Evolutionary conservation across 2,888 invertebrate genomes (phyloP), one percentile per base, ranked within the genome.

Genomic region (Fissipunctia ypsillon): DNA sequence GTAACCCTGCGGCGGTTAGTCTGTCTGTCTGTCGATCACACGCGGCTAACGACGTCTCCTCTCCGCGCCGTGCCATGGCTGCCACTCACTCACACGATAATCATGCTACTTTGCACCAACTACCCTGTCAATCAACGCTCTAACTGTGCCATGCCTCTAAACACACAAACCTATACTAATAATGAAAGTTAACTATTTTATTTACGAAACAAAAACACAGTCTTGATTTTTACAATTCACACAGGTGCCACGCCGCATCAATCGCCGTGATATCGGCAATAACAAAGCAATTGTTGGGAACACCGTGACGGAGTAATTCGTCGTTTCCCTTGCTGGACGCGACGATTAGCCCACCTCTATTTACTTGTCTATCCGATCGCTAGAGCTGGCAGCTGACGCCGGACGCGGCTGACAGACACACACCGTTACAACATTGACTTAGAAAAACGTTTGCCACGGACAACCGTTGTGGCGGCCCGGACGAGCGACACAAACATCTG

Each of bases 281-380:
- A 93, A 94, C 95, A 95, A 95, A 93, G 94, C 95, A 93, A 95
- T 95, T 91, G 95, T 91, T 95, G 92, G 93, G 90, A 92, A 90
- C 89, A 89, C 90, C 90, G 94, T 95, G 95, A 96, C 95, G 91
- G 88, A 91, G 95, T 96, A 96, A 96, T 96, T 95, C 95, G 93
- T 93, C 92, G 95, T 96, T 96, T 96, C 96, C 96, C 95, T 94
- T 92, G 87, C 92, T 92, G 90, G 93, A 93, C 92, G 94, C 95
- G 95, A 95, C 96, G 95, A 96, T 96, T 96, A 96, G 93, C 91
- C 91, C 88, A 91, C 92, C 94, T 94, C 96, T 95, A 96, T 96
- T 96, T 96, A 95, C 93, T 95, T 96, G 96, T 96, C 96, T 92
- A 92, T 95, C 95, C 89, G 89, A 88, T 89, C 86, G 88, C 90